Evolutionary conservation across 2,113 vertebrate genomes (phyloP).

Genomic region (Gymnarchus niloticus): DNA sequence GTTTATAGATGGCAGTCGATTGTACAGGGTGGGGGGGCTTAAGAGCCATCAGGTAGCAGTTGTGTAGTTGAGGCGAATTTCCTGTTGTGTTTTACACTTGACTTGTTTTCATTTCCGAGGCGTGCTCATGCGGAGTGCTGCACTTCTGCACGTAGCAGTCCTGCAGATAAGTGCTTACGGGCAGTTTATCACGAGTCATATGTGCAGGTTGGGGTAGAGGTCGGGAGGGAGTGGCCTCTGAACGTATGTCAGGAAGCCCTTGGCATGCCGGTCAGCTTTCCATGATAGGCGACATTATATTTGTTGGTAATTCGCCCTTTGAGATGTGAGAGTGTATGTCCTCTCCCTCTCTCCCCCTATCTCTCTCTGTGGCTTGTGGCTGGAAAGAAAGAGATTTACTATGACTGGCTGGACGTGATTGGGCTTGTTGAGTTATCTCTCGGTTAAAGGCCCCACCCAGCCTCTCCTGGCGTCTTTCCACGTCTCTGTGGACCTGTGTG

Average conservation of each 20-base stretch:
- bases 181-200: neutral
- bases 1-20: neutral
- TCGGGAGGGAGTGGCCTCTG: neutral
- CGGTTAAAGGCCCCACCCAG: neutral
- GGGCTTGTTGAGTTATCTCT: conserved; percentile 2
- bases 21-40: neutral
- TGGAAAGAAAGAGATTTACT: neutral
- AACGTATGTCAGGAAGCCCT: neutral
- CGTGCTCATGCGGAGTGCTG: conserved; percentile 6
- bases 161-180: neutral
- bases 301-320: conserved; percentile 1
- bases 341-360: neutral
- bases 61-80: conserved; percentile 9
- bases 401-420: neutral
- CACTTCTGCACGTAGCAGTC: conserved; percentile 11
- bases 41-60: conserved; percentile 9
- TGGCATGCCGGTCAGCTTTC: neutral
- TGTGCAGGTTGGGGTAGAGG: neutral
- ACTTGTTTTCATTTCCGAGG: conserved; percentile 22
- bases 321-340: neutral
- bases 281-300: neutral
- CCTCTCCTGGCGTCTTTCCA: neutral
- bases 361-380: neutral
- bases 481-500: neutral
- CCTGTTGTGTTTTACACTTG: conserved; percentile 24